phyloP scores from a whole-genome alignment of 2,113 vertebrate genomes.

The Platichthys flesus region DNA sequence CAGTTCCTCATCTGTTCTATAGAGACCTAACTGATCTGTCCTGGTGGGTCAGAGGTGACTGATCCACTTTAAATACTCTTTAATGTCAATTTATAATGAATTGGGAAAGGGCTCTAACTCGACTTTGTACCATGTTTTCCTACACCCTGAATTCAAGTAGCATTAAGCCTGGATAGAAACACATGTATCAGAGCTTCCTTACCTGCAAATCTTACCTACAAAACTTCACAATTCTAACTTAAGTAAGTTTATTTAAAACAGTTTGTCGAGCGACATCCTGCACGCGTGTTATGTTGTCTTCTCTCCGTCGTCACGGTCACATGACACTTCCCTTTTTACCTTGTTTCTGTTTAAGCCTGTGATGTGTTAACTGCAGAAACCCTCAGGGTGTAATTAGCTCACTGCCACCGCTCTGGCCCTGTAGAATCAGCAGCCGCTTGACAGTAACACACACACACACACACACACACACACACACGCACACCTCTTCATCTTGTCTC shows the following conservation, averaged over 20 bases:
- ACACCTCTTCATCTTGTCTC: slow-evolving; percentile 33
- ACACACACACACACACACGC: slow-evolving; percentile 36
- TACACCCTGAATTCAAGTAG: too few relatives aligned
- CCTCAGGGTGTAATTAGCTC: slow-evolving; percentile 66
- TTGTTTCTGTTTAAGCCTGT: slow-evolving; percentile 53
- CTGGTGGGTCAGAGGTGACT: too few relatives aligned
- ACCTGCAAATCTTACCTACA: too few relatives aligned
- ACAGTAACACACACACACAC: slow-evolving; percentile 28
- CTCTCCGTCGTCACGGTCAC: neutral
- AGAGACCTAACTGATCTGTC: too few relatives aligned
- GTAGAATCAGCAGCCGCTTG: slow-evolving; percentile 58
- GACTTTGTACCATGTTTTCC: too few relatives aligned
- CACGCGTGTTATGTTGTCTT: neutral
- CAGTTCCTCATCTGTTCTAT: too few relatives aligned
- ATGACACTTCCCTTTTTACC: slow-evolving; percentile 44
- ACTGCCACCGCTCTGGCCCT: slow-evolving; percentile 50
- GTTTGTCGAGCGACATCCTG: neutral
- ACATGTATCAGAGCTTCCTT: too few relatives aligned
- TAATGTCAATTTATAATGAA: too few relatives aligned
- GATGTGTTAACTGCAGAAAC: slow-evolving; percentile 58
- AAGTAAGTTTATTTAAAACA: neutral
- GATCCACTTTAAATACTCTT: too few relatives aligned
- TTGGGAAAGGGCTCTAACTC: too few relatives aligned
- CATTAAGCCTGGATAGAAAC: too few relatives aligned
- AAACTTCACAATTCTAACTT: too few relatives aligned